Evolutionary conservation across 2,888 invertebrate genomes (phyloP).

Genomic region (Trimorus sp.): DNA sequence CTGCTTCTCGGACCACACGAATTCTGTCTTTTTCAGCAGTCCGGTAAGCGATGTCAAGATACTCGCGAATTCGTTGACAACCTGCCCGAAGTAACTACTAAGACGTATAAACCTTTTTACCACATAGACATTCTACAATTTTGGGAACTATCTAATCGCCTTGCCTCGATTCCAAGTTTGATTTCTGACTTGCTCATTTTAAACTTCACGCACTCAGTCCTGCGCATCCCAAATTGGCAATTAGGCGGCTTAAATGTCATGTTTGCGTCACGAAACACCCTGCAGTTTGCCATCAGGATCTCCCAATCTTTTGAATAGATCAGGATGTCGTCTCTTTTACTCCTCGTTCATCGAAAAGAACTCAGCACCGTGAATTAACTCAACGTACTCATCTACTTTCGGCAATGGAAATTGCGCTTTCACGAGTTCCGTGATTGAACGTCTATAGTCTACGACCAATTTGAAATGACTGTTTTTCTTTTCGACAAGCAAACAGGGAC

Average conservation of each 20-base stretch:
- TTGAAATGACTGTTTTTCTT: too few relatives aligned
- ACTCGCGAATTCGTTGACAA: conserved; percentile 26
- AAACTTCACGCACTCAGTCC: neutral
- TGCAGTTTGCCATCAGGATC: conserved; percentile 7
- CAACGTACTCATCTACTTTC: too few relatives aligned
- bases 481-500: too few relatives aligned
- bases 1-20: conserved; percentile 51
- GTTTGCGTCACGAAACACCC: neutral
- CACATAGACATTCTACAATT: conserved; percentile 3
- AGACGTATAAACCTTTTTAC: conserved; percentile 25
- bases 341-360: neutral
- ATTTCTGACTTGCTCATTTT: neutral
- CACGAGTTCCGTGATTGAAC: too few relatives aligned
- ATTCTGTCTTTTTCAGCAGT: conserved; percentile 21
- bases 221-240: neutral
- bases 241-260: neutral
- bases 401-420: too few relatives aligned
- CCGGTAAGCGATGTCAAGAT: conserved; percentile 11
- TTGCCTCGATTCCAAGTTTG: neutral
- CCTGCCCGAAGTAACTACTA: conserved; percentile 33
- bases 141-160: conserved; percentile 3
- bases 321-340: conserved; percentile 25
- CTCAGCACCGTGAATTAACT: too few relatives aligned
- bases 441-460: too few relatives aligned
- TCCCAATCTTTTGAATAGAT: conserved; percentile 16